These are phyloP conservation scores for Eulemur rubriventer DNA, from an alignment of 2,797 vertebrate species.

Conservation along the genomic window DNA sequence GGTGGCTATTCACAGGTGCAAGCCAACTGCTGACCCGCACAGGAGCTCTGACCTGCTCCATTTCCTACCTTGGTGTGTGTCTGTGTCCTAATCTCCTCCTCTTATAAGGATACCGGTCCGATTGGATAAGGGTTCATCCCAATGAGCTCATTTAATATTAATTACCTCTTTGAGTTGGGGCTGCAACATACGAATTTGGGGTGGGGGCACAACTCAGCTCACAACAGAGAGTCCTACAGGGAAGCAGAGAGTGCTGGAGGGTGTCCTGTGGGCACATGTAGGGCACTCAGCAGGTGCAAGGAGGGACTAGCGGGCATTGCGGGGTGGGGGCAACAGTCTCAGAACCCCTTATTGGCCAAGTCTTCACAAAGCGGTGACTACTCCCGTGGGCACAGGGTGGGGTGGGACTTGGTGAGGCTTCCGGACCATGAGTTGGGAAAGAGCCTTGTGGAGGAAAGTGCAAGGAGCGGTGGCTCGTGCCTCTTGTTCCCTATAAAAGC, in stretches of 20 bases:
- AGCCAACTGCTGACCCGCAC: no score
- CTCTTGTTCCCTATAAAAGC: not conserved
- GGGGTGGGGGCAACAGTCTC: accelerated
- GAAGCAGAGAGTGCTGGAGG: no score
- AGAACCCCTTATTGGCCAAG: no score
- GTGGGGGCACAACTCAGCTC: not conserved
- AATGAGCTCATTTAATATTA: not conserved
- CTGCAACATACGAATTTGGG: not conserved
- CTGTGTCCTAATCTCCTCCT: not conserved
- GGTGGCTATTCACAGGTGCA: not conserved
- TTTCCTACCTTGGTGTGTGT: not conserved
- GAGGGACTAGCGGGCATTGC: not conserved
- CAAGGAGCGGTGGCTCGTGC: not conserved
- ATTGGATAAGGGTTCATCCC: not conserved
- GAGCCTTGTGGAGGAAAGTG: accelerated
- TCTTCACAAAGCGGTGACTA: not conserved
- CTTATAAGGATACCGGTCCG: not conserved
- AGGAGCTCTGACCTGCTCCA: not conserved
- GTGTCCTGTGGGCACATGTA: not conserved
- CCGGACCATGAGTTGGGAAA: not conserved
- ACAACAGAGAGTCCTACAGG: not conserved
- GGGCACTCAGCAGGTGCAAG: not conserved
- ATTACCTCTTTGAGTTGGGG: not conserved
- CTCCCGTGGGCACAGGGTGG: accelerated
- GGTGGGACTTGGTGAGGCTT: not conserved